Conservation (phyloP, 2,888 invertebrate species). For the Drosophila merina region DNA sequence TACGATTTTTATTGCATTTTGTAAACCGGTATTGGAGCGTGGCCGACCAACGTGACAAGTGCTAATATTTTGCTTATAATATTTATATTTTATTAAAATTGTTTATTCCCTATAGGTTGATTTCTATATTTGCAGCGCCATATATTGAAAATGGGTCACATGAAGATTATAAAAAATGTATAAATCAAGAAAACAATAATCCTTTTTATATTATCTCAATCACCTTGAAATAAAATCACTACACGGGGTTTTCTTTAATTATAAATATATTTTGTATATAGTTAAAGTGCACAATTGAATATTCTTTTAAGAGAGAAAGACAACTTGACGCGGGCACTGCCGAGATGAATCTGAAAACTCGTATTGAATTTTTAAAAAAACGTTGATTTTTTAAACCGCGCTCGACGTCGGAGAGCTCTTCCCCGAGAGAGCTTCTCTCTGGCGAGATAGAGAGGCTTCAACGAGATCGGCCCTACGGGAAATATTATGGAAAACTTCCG, state of each 20-base stretch:
- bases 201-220: background rate
- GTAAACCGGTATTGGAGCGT: conserved; percentile 35
- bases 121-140: background rate
- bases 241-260: background rate
- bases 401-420: conserved; percentile 19
- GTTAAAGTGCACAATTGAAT: background rate
- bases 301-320: conserved; percentile 26
- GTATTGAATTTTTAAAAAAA: conserved; percentile 65
- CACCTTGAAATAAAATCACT: background rate
- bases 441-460: conserved; percentile 14
- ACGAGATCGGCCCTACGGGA: conserved; percentile 23
- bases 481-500: conserved; percentile 43
- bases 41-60: conserved; percentile 35
- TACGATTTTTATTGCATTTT: conserved; percentile 25
- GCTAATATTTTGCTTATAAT: conserved; percentile 16
- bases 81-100: background rate
- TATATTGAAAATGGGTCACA: conserved; percentile 1
- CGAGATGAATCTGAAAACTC: conserved; percentile 78
- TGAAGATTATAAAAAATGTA: background rate
- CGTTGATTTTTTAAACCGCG: conserved; percentile 67
- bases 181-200: background rate
- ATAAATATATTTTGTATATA: too few species aligned
- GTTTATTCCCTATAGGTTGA: background rate
- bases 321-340: conserved; percentile 72
- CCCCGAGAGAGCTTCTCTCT: conserved; percentile 9